Evolutionary conservation across 92 coral and sea anemone species (phyloP).

Genomic region (Heteractis magnifica): DNA sequence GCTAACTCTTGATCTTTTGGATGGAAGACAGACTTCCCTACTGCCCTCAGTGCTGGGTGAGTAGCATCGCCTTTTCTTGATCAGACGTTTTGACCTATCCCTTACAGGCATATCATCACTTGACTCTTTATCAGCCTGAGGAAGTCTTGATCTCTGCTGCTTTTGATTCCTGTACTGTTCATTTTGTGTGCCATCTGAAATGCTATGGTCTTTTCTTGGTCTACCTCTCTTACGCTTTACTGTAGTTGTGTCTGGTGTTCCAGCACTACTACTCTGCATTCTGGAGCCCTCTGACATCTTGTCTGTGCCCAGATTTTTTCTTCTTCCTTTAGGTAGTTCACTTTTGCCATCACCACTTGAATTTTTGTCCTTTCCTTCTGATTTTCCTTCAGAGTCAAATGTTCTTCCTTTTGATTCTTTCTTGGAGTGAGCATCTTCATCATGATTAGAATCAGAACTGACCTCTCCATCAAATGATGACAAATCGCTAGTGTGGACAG

Average conservation of each 20-base stretch:
- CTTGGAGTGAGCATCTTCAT: constrained; percentile 31
- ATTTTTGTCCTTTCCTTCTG: background rate
- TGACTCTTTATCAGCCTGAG: constrained; percentile 34
- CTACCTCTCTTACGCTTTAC: constrained; percentile 77
- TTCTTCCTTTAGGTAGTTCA: background rate
- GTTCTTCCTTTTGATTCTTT: background rate
- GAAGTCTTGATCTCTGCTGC: constrained; percentile 14
- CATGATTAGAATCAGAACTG: constrained; percentile 61
- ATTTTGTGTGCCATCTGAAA: background rate
- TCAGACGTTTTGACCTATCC: constrained; percentile 75
- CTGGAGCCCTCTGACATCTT: background rate
- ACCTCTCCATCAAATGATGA: constrained; percentile 91
- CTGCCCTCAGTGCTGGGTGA: constrained; percentile 94
- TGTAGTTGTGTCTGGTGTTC: constrained; percentile 1
- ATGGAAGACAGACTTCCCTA: constrained; percentile 77
- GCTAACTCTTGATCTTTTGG: constrained; percentile 62
- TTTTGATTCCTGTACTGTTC: background rate
- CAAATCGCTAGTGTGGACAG: constrained; percentile 97
- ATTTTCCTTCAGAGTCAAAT: constrained; percentile 20
- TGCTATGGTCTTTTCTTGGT: constrained; percentile 54
- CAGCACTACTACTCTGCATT: constrained; percentile 14
- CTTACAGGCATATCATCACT: constrained; percentile 41
- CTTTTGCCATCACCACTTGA: background rate
- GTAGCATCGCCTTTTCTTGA: constrained; percentile 83
- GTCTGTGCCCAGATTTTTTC: background rate